A percentile compares a stretch with the other conserved stretches of the same genome.
phyloP scores from a whole-genome alignment of 2,113 vertebrate genomes.

The Pelobates fuscus region DNA sequence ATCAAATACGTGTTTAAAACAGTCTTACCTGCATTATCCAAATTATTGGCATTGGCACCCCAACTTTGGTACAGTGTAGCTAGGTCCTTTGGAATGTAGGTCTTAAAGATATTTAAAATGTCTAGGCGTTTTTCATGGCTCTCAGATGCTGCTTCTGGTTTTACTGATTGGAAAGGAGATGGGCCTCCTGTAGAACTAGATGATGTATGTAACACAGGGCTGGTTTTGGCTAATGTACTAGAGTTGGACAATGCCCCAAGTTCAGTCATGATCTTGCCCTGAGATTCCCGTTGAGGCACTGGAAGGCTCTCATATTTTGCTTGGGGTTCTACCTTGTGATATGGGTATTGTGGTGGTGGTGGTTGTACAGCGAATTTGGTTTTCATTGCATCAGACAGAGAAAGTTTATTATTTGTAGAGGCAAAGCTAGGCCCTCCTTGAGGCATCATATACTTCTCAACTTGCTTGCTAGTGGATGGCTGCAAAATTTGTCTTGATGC shows the following conservation, averaged over 20 bases:
- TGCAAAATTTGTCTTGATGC: constrained; percentile 62
- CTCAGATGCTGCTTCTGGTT: constrained; percentile 71
- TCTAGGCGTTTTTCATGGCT: constrained; percentile 74
- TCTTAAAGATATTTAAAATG: constrained; percentile 84
- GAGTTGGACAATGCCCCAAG: constrained; percentile 64
- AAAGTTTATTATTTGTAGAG: constrained; percentile 76
- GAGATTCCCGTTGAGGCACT: constrained; percentile 67
- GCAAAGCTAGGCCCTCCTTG: constrained; percentile 67
- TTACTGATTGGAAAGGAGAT: constrained; percentile 62
- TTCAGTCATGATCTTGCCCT: constrained; percentile 61
- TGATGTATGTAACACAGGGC: constrained; percentile 61
- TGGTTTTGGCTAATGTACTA: constrained; percentile 56
- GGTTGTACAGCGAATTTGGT: constrained; percentile 61
- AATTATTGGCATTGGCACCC: constrained; percentile 73
- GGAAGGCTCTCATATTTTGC: constrained; percentile 60
- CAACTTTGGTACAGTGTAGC: constrained; percentile 87
- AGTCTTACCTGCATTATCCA: constrained; percentile 81
- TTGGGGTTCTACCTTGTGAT: constrained; percentile 60
- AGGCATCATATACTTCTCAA: constrained; percentile 69
- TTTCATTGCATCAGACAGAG: constrained; percentile 67
- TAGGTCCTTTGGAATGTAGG: constrained; percentile 88
- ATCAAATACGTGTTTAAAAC: too few species aligned
- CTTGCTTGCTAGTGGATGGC: constrained; percentile 58
- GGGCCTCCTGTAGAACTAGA: constrained; percentile 52
- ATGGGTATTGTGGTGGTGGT: constrained; percentile 63